Base-by-base conservation (phyloP, 1,140 invertebrate genomes). In the Palaemon carinicauda region DNA sequence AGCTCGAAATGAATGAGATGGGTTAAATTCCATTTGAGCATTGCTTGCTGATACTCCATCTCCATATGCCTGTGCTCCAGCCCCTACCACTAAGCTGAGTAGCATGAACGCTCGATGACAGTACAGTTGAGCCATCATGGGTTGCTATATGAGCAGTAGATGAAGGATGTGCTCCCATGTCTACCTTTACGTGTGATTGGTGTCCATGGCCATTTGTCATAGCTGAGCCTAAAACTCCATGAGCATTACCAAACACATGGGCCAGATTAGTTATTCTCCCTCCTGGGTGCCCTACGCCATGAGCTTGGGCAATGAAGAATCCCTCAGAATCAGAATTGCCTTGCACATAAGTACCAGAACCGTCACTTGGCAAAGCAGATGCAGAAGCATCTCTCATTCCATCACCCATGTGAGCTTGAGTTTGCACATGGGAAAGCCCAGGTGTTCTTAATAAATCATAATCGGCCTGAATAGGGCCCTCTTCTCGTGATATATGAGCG, bases 11-110 rank as follows among this genome's bases (percentile, higher is more conserved):
- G 24, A 21, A 27, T 69, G 65, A 21, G n/a, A 19, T 3, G 83
- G 83, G 21, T 31, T 24, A 31, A 86, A 73, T 50, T 86, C 83
- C 77, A 86, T 86, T 51, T 86, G 77, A 0, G 83, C 83, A 24
- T 86, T 29, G 15, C 33, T 86, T 1, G 54, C 71, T 41, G 77
- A 54, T 7, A 29, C 7, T n/a, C n/a, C 54, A 15, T 56, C 21
- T 19, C 60, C 75, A n/a, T 80, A 27, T 0, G 83, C 83, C 51
- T 71, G 27, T 7, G 83, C 77, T 29, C 52, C 83, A 3, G 83
- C 75, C n/a, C n/a, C 50, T 73, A n/a, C 83, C 83, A 4, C 83
- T 51, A n/a, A 24, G 51, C 21, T 69, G 77, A 27, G 33, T 71
- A 19, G 75, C 54, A 69, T 27, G 54, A n/a, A 85, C 60, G 21